phyloP scores from a whole-genome alignment of 2,113 vertebrate species.

The Bombycilla garrulus region DNA sequence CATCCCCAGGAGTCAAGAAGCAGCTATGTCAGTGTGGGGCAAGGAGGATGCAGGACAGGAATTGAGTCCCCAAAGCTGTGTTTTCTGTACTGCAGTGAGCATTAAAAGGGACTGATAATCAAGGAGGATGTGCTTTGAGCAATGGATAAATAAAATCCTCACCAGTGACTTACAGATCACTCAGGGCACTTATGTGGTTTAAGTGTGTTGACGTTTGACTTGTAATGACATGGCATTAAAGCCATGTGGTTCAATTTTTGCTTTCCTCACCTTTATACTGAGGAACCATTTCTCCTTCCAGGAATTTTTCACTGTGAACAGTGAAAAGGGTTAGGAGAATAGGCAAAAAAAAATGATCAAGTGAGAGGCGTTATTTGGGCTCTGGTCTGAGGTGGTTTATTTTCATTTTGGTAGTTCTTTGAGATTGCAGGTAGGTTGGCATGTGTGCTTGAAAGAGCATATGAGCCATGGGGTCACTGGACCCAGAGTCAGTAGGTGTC shows the following conservation, averaged over 20 bases:
- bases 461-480: background rate
- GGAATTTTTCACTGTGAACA: background rate
- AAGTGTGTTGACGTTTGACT: background rate
- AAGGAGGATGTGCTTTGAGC: background rate
- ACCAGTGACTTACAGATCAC: rapidly evolving
- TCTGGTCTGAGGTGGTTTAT: background rate
- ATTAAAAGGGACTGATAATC: background rate
- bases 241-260: background rate
- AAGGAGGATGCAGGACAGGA: background rate
- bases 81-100: background rate
- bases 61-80: background rate
- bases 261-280: background rate
- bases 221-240: background rate
- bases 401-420: background rate
- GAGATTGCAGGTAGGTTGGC: background rate
- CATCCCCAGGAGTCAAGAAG: background rate
- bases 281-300: background rate
- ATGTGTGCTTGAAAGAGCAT: rapidly evolving
- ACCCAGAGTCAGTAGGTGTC: rapidly evolving
- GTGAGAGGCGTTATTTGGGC: background rate
- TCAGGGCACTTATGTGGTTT: background rate
- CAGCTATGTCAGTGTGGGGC: rapidly evolving
- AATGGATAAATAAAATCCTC: no score
- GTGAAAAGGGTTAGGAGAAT: background rate
- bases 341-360: background rate